A percentile compares a stretch with the other conserved stretches of the same genome.
These are phyloP conservation scores for Acrocephalus arundinaceus DNA, from an alignment of 2,113 vertebrate genomes.

Conservation along the genomic window DNA sequence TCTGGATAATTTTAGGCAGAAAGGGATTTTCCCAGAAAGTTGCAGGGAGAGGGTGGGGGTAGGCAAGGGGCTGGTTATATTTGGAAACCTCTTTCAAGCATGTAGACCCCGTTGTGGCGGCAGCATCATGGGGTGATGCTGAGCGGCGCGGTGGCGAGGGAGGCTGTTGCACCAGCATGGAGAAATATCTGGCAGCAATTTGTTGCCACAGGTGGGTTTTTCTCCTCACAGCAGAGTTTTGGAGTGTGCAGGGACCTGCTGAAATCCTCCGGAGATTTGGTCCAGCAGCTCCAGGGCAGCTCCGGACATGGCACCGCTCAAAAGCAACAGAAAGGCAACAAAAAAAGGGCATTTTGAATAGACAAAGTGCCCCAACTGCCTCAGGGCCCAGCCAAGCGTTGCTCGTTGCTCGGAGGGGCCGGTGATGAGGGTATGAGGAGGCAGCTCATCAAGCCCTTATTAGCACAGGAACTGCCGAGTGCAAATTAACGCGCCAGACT, in stretches of 20 bases:
- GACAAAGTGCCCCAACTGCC: not conserved
- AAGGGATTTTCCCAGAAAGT: conserved; percentile 63
- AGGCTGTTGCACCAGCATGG: not conserved
- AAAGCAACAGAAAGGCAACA: not conserved
- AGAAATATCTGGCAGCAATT: not conserved
- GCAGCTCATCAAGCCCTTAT: conserved; percentile 58
- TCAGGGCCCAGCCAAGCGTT: not conserved
- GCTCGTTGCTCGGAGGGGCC: not conserved
- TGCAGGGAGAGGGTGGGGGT: not conserved
- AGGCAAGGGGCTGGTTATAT: not conserved
- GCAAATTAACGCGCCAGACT: conserved; percentile 27
- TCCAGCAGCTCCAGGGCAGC: not conserved
- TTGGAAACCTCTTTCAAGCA: conserved; percentile 36
- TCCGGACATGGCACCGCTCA: not conserved
- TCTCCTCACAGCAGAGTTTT: not conserved
- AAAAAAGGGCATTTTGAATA: not conserved
- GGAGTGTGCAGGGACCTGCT: not conserved
- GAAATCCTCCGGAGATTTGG: not conserved
- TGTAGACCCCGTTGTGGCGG: not conserved
- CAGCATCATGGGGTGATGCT: not conserved
- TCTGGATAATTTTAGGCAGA: conserved; percentile 67
- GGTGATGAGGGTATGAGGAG: not conserved
- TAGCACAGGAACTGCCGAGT: conserved; percentile 32
- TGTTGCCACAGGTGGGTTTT: not conserved
- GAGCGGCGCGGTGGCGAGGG: accelerated